These are phyloP conservation scores for Lethenteron camtschaticum DNA, from an alignment of 2,113 vertebrate species.

Conservation along the genomic window DNA sequence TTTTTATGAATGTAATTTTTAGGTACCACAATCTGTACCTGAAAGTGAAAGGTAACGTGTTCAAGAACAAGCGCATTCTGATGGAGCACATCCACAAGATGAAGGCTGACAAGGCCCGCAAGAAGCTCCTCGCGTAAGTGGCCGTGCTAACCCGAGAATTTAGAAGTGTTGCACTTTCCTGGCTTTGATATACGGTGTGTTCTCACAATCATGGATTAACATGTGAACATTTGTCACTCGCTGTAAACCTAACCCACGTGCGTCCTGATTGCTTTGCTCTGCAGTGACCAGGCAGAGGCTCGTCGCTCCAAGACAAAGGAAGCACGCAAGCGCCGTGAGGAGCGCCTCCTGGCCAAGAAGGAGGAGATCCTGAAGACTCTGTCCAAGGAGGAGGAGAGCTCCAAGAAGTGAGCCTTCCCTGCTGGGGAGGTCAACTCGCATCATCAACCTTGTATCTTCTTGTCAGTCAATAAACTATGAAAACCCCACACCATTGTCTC, in stretches of 20 bases:
- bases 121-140: neutral
- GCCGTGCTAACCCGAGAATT: neutral
- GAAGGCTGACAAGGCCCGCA: slow-evolving; percentile 6
- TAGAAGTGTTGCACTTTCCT: no score
- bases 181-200: no score
- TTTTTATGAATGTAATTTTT: neutral
- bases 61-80: slow-evolving; percentile 5
- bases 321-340: slow-evolving; percentile 1
- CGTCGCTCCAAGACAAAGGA: slow-evolving; percentile 3
- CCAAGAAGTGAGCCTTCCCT: slow-evolving; percentile 5
- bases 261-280: neutral
- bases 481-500: no score
- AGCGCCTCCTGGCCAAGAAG: neutral
- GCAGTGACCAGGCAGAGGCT: slow-evolving; percentile 3
- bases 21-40: slow-evolving; percentile 4
- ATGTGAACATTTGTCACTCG: no score
- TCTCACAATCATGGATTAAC: no score
- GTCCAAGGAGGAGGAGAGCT: slow-evolving; percentile 3
- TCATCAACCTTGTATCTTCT: no score
- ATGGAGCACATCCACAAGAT: slow-evolving; percentile 6
- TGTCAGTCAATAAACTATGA: no score
- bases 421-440: no score
- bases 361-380: slow-evolving; percentile 4
- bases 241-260: no score
- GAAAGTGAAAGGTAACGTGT: slow-evolving; percentile 4